phyloP scores from a whole-genome alignment of 2,888 invertebrate species.

The Ornithoptera priamus region DNA sequence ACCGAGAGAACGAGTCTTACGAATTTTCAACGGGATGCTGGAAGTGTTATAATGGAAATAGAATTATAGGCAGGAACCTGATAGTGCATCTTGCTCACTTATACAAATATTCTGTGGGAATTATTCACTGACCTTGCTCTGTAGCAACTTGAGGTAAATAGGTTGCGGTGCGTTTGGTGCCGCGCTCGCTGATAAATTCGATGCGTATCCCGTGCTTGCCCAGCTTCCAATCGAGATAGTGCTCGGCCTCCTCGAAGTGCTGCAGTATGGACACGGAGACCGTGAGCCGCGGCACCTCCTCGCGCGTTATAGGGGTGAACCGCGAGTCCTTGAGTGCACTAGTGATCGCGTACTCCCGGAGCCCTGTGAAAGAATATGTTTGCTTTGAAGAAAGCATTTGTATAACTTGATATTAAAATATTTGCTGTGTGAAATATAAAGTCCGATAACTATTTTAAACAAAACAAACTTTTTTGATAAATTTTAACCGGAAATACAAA shows the following conservation, averaged over 20 bases:
- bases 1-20: no score
- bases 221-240: conserved; percentile 98
- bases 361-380: conserved; percentile 78
- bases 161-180: conserved; percentile 97
- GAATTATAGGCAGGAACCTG: background rate
- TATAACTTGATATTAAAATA: background rate
- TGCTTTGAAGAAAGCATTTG: conserved; percentile 5
- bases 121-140: conserved; percentile 89
- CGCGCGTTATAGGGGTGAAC: conserved; percentile 95
- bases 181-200: conserved; percentile 96
- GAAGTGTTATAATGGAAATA: no score
- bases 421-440: no score
- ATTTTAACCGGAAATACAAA: no score
- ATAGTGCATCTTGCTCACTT: background rate
- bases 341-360: conserved; percentile 97
- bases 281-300: conserved; percentile 94
- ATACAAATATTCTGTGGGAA: no score
- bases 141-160: conserved; percentile 98
- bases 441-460: no score
- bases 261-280: conserved; percentile 98
- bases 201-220: conserved; percentile 98
- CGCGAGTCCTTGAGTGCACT: conserved; percentile 99
- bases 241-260: conserved; percentile 96
- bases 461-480: no score
- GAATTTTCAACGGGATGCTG: no score